phyloP scores from a whole-genome alignment of 2,113 vertebrate species.

The Percopsis transmontana region DNA sequence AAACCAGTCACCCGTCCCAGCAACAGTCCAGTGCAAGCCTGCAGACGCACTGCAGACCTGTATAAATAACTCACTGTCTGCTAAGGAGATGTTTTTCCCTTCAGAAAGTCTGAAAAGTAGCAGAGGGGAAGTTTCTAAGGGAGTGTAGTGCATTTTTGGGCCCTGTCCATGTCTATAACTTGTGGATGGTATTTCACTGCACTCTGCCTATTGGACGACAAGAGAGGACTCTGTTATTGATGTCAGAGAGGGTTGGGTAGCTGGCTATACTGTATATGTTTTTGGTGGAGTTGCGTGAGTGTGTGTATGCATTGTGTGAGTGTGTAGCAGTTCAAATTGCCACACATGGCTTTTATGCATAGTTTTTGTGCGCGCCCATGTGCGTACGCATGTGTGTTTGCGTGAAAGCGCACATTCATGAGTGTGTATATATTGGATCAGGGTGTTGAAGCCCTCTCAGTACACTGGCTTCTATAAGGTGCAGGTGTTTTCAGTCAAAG shows the following conservation, averaged over 20 bases:
- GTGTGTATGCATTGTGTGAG: slow-evolving; percentile 5
- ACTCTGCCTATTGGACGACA: slow-evolving; percentile 55
- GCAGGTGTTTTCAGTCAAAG: slow-evolving; percentile 76
- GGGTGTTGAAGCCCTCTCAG: slow-evolving; percentile 51
- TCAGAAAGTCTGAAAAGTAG: slow-evolving; percentile 57
- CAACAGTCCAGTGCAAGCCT: slow-evolving; percentile 60
- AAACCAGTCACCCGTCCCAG: slow-evolving; percentile 72
- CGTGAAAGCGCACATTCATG: slow-evolving; percentile 63
- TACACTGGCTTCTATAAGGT: slow-evolving; percentile 50
- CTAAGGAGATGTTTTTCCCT: slow-evolving; percentile 32
- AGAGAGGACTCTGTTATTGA: slow-evolving; percentile 54
- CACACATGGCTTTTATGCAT: slow-evolving; percentile 33
- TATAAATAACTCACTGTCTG: slow-evolving; percentile 73
- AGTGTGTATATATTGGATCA: slow-evolving; percentile 65
- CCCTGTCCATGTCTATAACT: slow-evolving; percentile 65
- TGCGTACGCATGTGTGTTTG: slow-evolving; percentile 38
- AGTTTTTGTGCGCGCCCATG: slow-evolving; percentile 18
- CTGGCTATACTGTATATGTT: slow-evolving; percentile 20
- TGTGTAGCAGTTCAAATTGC: slow-evolving; percentile 6
- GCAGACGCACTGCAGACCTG: slow-evolving; percentile 63
- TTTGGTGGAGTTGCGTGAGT: slow-evolving; percentile 4
- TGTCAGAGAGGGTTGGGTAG: slow-evolving; percentile 34
- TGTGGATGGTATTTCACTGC: slow-evolving; percentile 65
- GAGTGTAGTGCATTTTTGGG: slow-evolving; percentile 70
- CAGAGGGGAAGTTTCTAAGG: slow-evolving; percentile 60